These are phyloP conservation scores for Escarpia spicata DNA, from an alignment of 2,888 invertebrate species.

Conservation along the genomic window DNA sequence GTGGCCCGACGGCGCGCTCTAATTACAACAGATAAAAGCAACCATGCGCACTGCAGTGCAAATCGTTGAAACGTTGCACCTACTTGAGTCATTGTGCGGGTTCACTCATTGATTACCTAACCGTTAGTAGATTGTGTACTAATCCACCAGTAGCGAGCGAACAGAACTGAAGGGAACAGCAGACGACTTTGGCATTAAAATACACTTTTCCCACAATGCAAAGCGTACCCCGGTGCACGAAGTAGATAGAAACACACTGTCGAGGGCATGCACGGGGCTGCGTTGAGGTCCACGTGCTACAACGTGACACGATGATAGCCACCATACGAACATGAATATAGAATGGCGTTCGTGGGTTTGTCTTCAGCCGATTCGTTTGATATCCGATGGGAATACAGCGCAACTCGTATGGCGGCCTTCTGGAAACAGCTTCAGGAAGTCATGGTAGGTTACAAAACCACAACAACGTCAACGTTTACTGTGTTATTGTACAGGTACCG, in stretches of 20 bases:
- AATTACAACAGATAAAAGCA: not conserved
- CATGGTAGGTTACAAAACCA: not conserved
- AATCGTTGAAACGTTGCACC: not conserved
- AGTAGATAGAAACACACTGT: not conserved
- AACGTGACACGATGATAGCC: not conserved
- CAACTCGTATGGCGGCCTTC: not conserved
- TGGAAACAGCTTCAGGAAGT: not conserved
- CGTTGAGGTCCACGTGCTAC: not conserved
- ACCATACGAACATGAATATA: not conserved
- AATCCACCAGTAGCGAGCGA: not conserved
- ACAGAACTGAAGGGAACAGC: not conserved
- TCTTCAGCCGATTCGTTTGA: not conserved
- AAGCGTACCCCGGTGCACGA: not conserved
- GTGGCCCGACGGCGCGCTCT: not conserved
- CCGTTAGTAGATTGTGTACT: not conserved
- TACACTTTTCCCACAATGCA: not conserved
- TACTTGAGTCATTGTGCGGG: not conserved
- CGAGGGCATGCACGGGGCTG: not conserved
- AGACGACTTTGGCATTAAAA: not conserved
- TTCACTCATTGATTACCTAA: not conserved
- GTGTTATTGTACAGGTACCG: not conserved
- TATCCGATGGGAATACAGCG: not conserved
- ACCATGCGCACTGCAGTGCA: conserved; percentile 6
- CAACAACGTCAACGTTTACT: not conserved
- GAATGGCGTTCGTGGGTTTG: not conserved